Evolutionary conservation across 2,797 vertebrate genomes (phyloP).

Genomic region (Manis javanica): DNA sequence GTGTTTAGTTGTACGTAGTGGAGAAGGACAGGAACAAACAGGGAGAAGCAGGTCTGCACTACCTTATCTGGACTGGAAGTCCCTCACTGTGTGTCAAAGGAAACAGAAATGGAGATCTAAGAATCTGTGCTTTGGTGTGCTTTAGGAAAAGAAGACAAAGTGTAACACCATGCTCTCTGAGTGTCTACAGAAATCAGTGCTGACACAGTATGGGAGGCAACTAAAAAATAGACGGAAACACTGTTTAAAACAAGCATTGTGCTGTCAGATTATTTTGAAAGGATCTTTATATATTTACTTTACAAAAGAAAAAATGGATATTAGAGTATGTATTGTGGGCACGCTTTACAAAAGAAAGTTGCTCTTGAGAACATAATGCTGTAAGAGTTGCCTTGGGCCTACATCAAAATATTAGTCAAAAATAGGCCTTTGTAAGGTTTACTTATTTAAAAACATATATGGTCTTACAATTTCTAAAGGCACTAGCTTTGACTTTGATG

Average conservation of each 20-base stretch:
- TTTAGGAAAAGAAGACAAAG: not conserved
- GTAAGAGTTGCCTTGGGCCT: not conserved
- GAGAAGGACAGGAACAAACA: not conserved
- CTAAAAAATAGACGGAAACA: not conserved
- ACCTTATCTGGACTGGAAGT: not conserved
- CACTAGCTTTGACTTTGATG: not conserved
- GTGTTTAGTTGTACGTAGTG: not conserved
- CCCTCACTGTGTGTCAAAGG: not conserved
- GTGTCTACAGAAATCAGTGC: not conserved
- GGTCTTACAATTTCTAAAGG: not conserved
- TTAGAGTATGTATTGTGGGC: not conserved
- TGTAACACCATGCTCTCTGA: not conserved
- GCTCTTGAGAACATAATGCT: not conserved
- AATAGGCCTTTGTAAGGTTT: not conserved
- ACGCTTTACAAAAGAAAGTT: not conserved
- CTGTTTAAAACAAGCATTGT: not conserved
- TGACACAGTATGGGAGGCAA: not conserved
- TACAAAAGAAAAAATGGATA: not conserved
- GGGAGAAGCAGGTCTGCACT: accelerated
- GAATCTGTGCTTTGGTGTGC: not conserved
- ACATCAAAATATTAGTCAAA: not conserved
- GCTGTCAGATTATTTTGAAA: not conserved
- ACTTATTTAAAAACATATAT: not conserved
- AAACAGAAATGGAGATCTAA: not conserved
- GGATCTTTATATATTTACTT: not conserved